Evolutionary conservation across 1,140 invertebrate genomes (phyloP).

Genomic region (Babylonia areolata): DNA sequence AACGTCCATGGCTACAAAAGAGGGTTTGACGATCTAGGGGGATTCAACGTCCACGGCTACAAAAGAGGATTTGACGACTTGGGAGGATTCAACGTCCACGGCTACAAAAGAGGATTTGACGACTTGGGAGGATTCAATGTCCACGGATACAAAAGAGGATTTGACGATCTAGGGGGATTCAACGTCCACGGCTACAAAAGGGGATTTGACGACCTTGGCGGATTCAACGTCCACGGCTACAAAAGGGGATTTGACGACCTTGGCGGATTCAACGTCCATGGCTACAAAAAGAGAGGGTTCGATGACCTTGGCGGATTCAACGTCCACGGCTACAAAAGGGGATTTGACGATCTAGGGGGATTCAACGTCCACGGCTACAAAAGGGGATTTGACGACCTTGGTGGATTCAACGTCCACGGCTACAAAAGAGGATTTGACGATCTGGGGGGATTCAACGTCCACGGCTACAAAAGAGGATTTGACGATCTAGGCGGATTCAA

Average conservation of each 20-base stretch:
- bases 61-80: constrained; percentile 30
- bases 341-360: constrained; percentile 39
- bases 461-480: constrained; percentile 35
- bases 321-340: constrained; percentile 35
- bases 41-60: constrained; percentile 21
- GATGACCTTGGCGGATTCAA: constrained; percentile 34
- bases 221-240: constrained; percentile 34
- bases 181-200: constrained; percentile 40
- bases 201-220: constrained; percentile 34
- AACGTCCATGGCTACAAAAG: constrained; percentile 31
- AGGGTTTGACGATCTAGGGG: constrained; percentile 33
- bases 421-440: constrained; percentile 35
- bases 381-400: constrained; percentile 35
- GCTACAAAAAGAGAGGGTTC: constrained; percentile 38
- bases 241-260: constrained; percentile 36
- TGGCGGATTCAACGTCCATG: constrained; percentile 35
- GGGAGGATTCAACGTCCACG: constrained; percentile 33
- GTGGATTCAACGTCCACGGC: constrained; percentile 35
- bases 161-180: constrained; percentile 28
- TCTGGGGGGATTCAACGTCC: constrained; percentile 30
- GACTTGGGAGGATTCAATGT: constrained; percentile 30
- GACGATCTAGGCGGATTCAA: constrained; percentile 32
- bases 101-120: constrained; percentile 33
- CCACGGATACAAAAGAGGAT: constrained; percentile 34
- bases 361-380: constrained; percentile 39